Evolutionary conservation across 1,140 invertebrate genomes (phyloP), one percentile per base, ranked within the genome.

Genomic region (Eurosta solidaginis): DNA sequence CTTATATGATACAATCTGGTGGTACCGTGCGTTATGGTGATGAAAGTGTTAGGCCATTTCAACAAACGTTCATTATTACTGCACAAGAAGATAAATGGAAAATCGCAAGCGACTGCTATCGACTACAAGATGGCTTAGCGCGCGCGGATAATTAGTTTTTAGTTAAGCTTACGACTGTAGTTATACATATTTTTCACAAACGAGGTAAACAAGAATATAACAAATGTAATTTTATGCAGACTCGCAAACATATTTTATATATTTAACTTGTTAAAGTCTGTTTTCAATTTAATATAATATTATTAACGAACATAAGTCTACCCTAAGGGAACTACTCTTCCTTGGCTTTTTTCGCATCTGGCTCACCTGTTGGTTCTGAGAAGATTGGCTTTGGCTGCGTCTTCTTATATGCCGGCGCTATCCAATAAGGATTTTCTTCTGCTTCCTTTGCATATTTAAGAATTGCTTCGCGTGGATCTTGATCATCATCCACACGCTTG

Each of bases 361-460:
- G 81, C 36, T 82, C 80, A 7, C 75, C 77, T 9, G 33, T 49
- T 81, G 49, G 44, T 81, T 73, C 85, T 2, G 83, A 84, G 82
- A 96, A 96, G 80, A 96, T 94, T 0, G 93, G 90, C 78, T 92
- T 91, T 0, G 96, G 95, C 82, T 97, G 95, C 1, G 94, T 96
- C 79, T 93, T 94, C 68, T 92, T 91, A 86, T 98, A 98, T 9
- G 96, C 97, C 0, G 96, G 96, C 0, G 95, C 92, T 50, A 98
- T 95, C 96, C 96, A 99, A 85, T 97, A 98, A 0, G 98, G 98
- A 91, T 99, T 97, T 87, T 98, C 95, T 73, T 92, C 97, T 0
- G 98, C 98, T 36, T 97, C 97, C 88, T 99, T 97, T 0, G 98
- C 98, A 89, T 94, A 98, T 80, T 96, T 94, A n/a, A 99, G 89